Percentiles rank a stretch among this genome's conserved stretches.
These are phyloP conservation scores for Triops cancriformis DNA, from an alignment of 1,140 invertebrate genomes.

Conservation along the genomic window DNA sequence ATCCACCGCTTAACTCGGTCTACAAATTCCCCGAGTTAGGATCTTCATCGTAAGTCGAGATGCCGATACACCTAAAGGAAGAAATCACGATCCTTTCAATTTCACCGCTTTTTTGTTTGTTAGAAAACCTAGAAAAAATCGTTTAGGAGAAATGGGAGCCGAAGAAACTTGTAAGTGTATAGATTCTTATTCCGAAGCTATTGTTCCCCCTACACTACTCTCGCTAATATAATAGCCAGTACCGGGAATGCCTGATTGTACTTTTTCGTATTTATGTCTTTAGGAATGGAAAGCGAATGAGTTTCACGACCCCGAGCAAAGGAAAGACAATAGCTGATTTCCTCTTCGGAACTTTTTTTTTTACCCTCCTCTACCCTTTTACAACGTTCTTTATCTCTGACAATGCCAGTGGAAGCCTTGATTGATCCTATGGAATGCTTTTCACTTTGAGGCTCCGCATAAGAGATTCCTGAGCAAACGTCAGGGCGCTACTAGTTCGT, in stretches of 20 bases:
- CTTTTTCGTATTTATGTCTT: background rate
- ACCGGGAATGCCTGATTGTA: background rate
- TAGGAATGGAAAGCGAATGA: background rate
- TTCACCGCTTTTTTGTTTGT: too few relatives aligned
- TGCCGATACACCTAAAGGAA: too few relatives aligned
- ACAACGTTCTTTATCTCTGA: background rate
- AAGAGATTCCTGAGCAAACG: background rate
- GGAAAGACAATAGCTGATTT: background rate
- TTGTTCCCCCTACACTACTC: background rate
- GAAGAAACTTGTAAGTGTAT: background rate
- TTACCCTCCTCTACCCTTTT: background rate
- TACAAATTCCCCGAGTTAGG: too few relatives aligned
- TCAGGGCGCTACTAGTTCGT: background rate
- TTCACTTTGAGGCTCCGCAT: background rate
- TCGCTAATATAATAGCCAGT: background rate
- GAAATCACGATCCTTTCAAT: too few relatives aligned
- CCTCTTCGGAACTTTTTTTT: background rate
- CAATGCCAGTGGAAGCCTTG: background rate
- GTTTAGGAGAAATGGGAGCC: too few relatives aligned
- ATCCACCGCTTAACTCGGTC: too few relatives aligned
- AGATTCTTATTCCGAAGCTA: background rate
- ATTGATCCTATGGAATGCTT: conserved; percentile 14
- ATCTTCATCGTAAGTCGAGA: too few relatives aligned
- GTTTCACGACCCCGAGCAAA: background rate
- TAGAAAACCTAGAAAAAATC: too few relatives aligned